These are phyloP conservation scores for silkworm (Bombyx mori) DNA, from an alignment of 1,140 invertebrate genomes.

Conservation along the genomic window ASM3026992v2 NC_085107.1:1496001-1496500, in stretches of 20 bases:
- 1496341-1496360: too few species aligned
- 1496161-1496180: slow-evolving; percentile 41
- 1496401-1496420: slow-evolving; percentile 40
- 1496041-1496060: too few species aligned
- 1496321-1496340: too few species aligned
- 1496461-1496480: slow-evolving; percentile 43
- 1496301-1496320: slow-evolving; percentile 28
- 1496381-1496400: slow-evolving; percentile 16
- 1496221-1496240: slow-evolving; percentile 29
- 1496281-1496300: slow-evolving; percentile 40
- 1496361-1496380: too few species aligned
- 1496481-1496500: slow-evolving; percentile 18
- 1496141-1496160: slow-evolving; percentile 48
- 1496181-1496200: slow-evolving; percentile 22
- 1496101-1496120: neutral
- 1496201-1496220: slow-evolving; percentile 37
- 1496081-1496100: too few species aligned
- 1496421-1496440: slow-evolving; percentile 10
- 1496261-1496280: slow-evolving; percentile 32
- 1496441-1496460: slow-evolving; percentile 15
- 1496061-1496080: too few species aligned
- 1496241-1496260: slow-evolving; percentile 47
- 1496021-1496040: too few species aligned
- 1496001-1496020: too few species aligned
- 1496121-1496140: slow-evolving; percentile 38